Percentiles rank a stretch among this genome's conserved stretches.
Conservation (phyloP, 2,888 invertebrate genomes). For the Eurois occulta region DNA sequence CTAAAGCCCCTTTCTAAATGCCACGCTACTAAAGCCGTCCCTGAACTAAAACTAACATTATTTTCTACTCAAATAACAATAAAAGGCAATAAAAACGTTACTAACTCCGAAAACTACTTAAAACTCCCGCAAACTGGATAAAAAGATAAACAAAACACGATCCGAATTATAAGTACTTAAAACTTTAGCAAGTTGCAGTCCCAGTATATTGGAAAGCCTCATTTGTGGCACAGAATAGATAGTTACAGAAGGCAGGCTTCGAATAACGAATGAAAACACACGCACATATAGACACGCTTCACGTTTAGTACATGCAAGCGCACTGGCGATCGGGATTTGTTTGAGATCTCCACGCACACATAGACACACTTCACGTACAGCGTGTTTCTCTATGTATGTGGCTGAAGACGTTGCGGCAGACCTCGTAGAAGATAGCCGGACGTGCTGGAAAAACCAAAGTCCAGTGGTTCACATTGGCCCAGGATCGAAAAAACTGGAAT, state of each 20-base stretch:
- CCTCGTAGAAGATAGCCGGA: neutral
- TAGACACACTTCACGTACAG: neutral
- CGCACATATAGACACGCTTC: neutral
- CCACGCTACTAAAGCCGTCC: neutral
- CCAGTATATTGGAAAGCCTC: slow-evolving; percentile 1
- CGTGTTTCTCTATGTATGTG: neutral
- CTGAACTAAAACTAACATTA: neutral
- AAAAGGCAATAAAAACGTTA: neutral
- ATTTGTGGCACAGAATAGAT: neutral
- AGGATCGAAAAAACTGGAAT: neutral
- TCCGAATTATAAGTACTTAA: slow-evolving; percentile 5
- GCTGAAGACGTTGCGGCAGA: neutral
- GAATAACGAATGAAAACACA: neutral
- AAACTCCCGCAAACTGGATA: slow-evolving; percentile 1
- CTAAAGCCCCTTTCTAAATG: neutral
- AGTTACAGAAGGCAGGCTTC: neutral
- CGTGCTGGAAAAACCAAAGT: neutral
- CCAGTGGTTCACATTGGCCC: neutral
- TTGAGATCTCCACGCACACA: neutral
- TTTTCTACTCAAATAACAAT: slow-evolving; percentile 1
- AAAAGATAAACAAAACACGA: slow-evolving; percentile 26
- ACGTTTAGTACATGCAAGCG: neutral
- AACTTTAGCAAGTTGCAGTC: slow-evolving; percentile 31
- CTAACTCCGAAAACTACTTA: slow-evolving; percentile 9
- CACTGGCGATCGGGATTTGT: neutral